Base-by-base conservation (phyloP, 2,888 invertebrate genomes). In the Geotrupes spiniger region DNA sequence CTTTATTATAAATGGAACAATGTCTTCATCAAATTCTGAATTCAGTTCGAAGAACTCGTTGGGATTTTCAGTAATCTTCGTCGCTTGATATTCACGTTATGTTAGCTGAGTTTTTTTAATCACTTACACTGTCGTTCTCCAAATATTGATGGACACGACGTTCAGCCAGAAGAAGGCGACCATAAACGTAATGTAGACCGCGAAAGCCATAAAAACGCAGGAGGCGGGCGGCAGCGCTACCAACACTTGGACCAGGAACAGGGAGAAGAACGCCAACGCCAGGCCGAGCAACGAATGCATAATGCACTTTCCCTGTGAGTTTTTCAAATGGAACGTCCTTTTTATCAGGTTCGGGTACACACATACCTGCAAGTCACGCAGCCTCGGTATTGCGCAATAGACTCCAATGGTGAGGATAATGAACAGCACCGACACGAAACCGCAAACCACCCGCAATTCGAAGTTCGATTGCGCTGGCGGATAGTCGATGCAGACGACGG, bases 141-240 rank as follows among this genome's bases (percentile, higher is more conserved):
- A 86, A 43, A 85, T 78, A 63, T 87, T 85, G 56, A 85, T 80
- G 27, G 83, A 78, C 15, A 84, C 78, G 4, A 84, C 75, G 61
- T 84, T 85, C 70, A 85, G 73, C 86, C 86, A 86, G 64, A 84
- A 84, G 70, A 86, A 86, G n/a, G 83, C 78, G 1, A 81, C 78
- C 64, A 85, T 72, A 73, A 84, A 82, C 69, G 81, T 78, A 54
- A 63, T 57, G 46, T 69, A 69, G 28, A 57, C 60, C 9, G 63
- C 40, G 40, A 62, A 68, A 1, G 63, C 83, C 58, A 77, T 70
- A 6, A 76, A 60, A 1, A 78, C 67, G 62, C 84, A 84, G n/a
- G 74, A 59, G 39, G 64, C 62, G 4, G 69, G 61, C 8, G 57
- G 61, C 39, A 76, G 67, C 5, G 71, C 66, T 0, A 71, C 67